Evolutionary conservation across 2,888 invertebrate species (phyloP), one percentile per base, ranked within the genome.

Genomic region (Drosophila histrio): DNA sequence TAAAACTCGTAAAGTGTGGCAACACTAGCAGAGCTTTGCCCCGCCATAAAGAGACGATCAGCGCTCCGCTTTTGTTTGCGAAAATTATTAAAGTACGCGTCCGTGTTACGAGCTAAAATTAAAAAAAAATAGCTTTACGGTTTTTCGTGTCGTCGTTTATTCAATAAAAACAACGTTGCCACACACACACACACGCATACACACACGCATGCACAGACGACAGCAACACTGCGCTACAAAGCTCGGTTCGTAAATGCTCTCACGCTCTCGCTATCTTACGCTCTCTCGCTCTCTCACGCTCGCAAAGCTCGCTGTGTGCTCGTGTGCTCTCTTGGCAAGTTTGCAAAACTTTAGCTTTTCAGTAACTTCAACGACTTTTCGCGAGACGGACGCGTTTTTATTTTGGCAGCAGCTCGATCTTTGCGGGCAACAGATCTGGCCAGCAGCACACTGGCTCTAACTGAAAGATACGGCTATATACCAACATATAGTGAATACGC

Each of bases 351-450:
- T 72, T 58, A 19, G 49, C 52, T 71, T 59, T 86, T 89, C 79
- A 90, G 90, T 90, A 81, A 88, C 88, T 89, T 77, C 72, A 86
- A 86, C 89, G 89, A 90, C 79, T 85, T 90, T 86, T 85, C 77
- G 82, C 86, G 87, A 87, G 73, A 72, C 88, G 79, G 87, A 88
- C 86, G 90, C 83, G 78, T 63, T 72, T 77, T 72, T 76, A 17
- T 52, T 43, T 46, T 53, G 77, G 47, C 22, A 43, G 43, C 56
- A 43, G 47, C 61, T 24, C 13, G 21, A 62, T 61, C 43, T 52
- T 47, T 49, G 63, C 63, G 62, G 56, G 65, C 59, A 59, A 15
- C 53, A 54, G 53, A 66, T 54, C 67, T 68, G 71, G 79, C 82
- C 72, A 73, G 53, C 59, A n/a, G n/a, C n/a, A n/a, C n/a, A 57